Percentiles rank a stretch among this genome's conserved stretches.
Evolutionary conservation across 1,140 invertebrate genomes (phyloP).

Genomic region (Eueides isabella): DNA sequence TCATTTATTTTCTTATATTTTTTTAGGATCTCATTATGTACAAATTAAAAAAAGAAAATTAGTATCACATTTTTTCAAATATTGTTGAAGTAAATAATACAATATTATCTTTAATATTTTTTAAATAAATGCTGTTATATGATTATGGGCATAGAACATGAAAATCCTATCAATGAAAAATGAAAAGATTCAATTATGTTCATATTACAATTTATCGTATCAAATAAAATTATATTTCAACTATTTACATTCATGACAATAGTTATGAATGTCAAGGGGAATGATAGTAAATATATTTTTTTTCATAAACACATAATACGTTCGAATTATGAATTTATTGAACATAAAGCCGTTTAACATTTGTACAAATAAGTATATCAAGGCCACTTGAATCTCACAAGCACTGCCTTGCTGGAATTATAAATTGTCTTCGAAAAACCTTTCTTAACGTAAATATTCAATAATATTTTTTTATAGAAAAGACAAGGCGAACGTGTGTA

Average conservation of each 20-base stretch:
- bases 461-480: too few species aligned
- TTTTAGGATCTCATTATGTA: background rate
- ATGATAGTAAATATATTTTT: background rate
- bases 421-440: background rate
- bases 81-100: too few species aligned
- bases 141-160: too few species aligned
- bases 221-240: too few species aligned
- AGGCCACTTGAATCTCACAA: background rate
- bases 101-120: too few species aligned
- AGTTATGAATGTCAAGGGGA: background rate
- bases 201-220: background rate
- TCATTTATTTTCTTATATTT: background rate
- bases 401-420: background rate
- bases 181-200: background rate
- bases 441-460: background rate
- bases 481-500: too few species aligned
- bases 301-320: background rate
- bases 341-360: background rate
- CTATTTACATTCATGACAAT: too few species aligned
- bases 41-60: too few species aligned
- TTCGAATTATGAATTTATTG: background rate
- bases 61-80: too few species aligned
- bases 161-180: too few species aligned
- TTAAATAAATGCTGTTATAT: too few species aligned
- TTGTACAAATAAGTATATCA: constrained; percentile 5